A percentile compares a stretch with the other conserved stretches of the same genome.
Evolutionary conservation across 1,140 invertebrate genomes (phyloP).

Genomic region (Thaumetopoea pityocampa): DNA sequence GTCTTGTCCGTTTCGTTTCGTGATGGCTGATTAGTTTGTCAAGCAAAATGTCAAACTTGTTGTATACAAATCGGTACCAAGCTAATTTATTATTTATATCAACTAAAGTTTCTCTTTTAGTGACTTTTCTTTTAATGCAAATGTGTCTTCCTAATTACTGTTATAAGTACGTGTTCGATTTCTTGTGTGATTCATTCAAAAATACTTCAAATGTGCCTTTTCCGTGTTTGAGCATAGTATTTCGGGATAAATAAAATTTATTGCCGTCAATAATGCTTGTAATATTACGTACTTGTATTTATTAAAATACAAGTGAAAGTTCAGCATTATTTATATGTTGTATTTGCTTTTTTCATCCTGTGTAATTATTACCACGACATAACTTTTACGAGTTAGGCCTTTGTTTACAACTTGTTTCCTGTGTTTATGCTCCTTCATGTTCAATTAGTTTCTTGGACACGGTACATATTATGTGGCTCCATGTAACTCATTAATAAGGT

Average conservation of each 20-base stretch:
- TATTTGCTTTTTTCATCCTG: slow-evolving; percentile 24
- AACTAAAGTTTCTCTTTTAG: slow-evolving; percentile 62
- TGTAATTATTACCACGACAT: slow-evolving; percentile 23
- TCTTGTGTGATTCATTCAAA: slow-evolving; percentile 52
- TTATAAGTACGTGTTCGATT: slow-evolving; percentile 50
- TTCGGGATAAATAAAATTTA: slow-evolving; percentile 45
- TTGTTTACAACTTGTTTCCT: slow-evolving; percentile 66
- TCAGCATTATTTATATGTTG: slow-evolving; percentile 7
- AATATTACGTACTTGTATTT: slow-evolving; percentile 14
- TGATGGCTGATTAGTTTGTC: slow-evolving; percentile 35
- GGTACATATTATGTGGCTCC: slow-evolving; percentile 10
- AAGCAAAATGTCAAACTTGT: slow-evolving; percentile 50
- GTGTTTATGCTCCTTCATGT: slow-evolving; percentile 47
- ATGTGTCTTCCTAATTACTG: slow-evolving; percentile 32
- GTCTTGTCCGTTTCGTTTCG: slow-evolving; percentile 19
- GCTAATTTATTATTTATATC: slow-evolving; percentile 72
- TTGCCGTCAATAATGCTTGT: slow-evolving; percentile 23
- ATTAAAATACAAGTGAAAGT: slow-evolving; percentile 22
- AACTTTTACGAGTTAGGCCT: slow-evolving; percentile 40
- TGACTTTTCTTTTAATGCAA: slow-evolving; percentile 34
- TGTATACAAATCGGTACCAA: slow-evolving; percentile 68
- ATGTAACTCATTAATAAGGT: slow-evolving; percentile 1
- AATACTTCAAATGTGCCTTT: slow-evolving; percentile 49
- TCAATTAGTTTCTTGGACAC: slow-evolving; percentile 26
- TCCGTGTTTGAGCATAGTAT: slow-evolving; percentile 49